Evolutionary conservation across 1,140 invertebrate species (phyloP), one percentile per base, ranked within the genome.

Genomic region (Armadillidium nasatum): DNA sequence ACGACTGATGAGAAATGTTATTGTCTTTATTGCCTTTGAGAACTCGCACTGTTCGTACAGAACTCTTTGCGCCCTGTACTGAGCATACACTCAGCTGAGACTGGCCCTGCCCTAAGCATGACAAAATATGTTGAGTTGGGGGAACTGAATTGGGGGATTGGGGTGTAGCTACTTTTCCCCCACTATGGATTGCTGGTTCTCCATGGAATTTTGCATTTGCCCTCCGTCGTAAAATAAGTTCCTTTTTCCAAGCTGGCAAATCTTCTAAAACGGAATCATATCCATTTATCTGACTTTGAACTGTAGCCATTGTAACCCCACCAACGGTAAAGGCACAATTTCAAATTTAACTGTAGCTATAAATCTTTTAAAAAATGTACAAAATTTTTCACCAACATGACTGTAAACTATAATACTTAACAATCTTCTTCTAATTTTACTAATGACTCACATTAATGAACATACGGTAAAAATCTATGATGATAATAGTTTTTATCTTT

Each of bases 221-320:
- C 66, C 80, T 74, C 54, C 78, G 78, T 9, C 80, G 60, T 75
- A 81, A 72, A 21, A 81, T 81, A 44, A 81, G 68, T 73, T 81
- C 77, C 54, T 73, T 54, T 74, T 81, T 78, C 80, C 80, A 81
- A 60, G 77, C 60, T 43, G 80, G 80, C 10, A 77, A 73, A 10
- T 81, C 76, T 44, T 81, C 76, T 19, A 81, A 44, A 21, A 74
- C 73, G 70, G 76, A 46, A 75, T 81, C 80, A 69, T 3, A 60
- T 13, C 50, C 50, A 19, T 60, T 60, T 19, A 60, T 60, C 4
- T 60, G 50, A 60, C 50, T 60, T 7, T 60, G 50, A 19, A 60
- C 50, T 60, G 50, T 60, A 15, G 50, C 50, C 50, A 60, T 60
- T 60, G 50, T 19, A 60, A 15, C 50, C 11, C 11, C 50, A 13